These are phyloP conservation scores for Alexandromys fortis DNA, from an alignment of 2,113 vertebrate species.

Conservation along the genomic window DNA sequence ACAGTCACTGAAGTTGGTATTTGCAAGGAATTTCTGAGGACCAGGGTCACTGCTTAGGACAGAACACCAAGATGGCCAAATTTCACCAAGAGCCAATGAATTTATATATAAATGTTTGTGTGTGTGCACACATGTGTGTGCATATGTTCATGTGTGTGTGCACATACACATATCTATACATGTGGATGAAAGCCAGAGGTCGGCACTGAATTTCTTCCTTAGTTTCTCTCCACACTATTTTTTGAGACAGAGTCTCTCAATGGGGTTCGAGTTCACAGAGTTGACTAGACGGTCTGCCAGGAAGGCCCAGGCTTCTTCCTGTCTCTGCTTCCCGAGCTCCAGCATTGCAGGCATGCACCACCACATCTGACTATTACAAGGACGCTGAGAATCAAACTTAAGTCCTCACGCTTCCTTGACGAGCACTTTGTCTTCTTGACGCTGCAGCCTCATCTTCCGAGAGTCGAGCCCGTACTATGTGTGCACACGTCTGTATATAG, in stretches of 20 bases:
- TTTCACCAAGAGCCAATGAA: slow-evolving; percentile 5
- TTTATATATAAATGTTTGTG: neutral
- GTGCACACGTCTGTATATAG: neutral
- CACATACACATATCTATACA: neutral
- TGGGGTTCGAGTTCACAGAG: neutral
- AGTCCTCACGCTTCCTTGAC: neutral
- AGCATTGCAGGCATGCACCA: neutral
- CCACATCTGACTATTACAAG: neutral
- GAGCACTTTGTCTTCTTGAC: neutral
- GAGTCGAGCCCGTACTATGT: neutral
- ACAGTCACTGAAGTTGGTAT: neutral
- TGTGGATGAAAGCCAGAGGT: neutral
- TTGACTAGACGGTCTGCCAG: neutral
- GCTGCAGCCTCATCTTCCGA: neutral
- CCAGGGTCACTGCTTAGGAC: neutral
- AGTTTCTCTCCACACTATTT: neutral
- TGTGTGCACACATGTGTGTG: neutral
- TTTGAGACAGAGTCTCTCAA: neutral
- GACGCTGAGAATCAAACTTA: neutral
- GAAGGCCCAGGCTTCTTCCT: neutral
- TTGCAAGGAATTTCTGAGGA: slow-evolving; percentile 8
- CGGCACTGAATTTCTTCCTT: neutral
- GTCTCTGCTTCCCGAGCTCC: neutral
- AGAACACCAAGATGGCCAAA: neutral
- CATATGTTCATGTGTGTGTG: neutral